These are phyloP conservation scores for Tenualosa ilisha DNA, from an alignment of 2,797 vertebrate species.

Conservation along the genomic window DNA sequence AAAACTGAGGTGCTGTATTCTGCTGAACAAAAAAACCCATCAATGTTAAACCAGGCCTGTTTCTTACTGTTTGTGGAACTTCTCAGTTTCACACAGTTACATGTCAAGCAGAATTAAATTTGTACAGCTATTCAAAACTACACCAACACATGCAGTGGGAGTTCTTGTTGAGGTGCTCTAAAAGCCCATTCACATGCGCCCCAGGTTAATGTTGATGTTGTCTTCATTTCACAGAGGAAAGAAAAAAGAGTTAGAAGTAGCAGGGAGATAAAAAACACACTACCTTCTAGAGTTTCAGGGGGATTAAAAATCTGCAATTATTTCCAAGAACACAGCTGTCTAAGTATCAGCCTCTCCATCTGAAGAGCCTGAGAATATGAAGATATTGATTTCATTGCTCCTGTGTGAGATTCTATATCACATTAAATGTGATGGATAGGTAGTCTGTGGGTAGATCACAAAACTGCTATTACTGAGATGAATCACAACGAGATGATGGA, in stretches of 20 bases:
- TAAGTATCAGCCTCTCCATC: background rate
- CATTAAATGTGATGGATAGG: background rate
- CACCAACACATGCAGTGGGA: background rate
- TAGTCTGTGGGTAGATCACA: background rate
- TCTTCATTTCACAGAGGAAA: background rate
- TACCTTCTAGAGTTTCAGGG: background rate
- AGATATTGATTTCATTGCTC: slow-evolving; percentile 11
- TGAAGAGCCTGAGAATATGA: background rate
- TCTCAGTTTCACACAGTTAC: background rate
- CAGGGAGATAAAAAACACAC: too few species aligned
- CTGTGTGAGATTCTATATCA: background rate
- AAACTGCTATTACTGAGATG: background rate
- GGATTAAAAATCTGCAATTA: background rate
- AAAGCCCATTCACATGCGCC: background rate
- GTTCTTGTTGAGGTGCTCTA: background rate
- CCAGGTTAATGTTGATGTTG: background rate
- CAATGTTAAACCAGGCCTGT: background rate
- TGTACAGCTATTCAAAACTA: background rate
- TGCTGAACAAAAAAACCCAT: background rate
- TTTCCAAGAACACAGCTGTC: background rate
- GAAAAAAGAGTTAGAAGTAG: background rate
- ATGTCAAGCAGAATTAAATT: background rate
- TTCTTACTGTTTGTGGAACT: background rate
- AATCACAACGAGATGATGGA: background rate
- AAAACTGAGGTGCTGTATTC: too few species aligned